A percentile compares a stretch with the other conserved stretches of the same genome.
These are phyloP conservation scores for Siniperca scherzeri DNA, from an alignment of 2,797 vertebrate species.

Conservation along the genomic window DNA sequence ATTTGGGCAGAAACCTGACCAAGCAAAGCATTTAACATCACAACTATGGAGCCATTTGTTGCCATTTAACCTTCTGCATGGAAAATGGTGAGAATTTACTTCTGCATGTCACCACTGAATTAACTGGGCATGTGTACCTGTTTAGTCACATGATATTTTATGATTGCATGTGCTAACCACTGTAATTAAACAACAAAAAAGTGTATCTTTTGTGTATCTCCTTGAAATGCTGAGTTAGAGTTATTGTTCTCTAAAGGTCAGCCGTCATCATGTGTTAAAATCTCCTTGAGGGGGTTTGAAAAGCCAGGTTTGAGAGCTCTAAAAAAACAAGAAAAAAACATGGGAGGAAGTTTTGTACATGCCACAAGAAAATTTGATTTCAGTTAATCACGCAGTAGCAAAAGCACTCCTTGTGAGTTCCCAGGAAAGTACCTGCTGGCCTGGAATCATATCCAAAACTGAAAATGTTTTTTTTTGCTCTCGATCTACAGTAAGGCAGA, in stretches of 20 bases:
- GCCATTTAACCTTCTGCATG: not conserved
- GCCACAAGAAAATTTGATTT: not conserved
- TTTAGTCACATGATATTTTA: not conserved
- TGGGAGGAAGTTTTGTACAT: not conserved
- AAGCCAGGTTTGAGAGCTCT: not conserved
- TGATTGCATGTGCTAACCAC: not conserved
- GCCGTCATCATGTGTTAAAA: not conserved
- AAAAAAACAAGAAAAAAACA: not conserved
- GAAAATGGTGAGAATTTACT: conserved; percentile 50
- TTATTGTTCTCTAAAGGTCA: conserved; percentile 13
- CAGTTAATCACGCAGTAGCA: not conserved
- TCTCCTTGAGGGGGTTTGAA: not conserved
- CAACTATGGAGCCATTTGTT: conserved; percentile 2
- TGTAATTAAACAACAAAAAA: not conserved
- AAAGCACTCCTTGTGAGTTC: not conserved
- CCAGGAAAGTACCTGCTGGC: not conserved
- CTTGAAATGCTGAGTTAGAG: rapidly evolving
- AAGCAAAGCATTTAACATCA: not conserved
- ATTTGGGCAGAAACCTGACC: not conserved
- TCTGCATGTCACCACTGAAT: not conserved
- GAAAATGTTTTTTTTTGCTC: not conserved
- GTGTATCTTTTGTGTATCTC: not conserved
- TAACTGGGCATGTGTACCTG: not conserved
- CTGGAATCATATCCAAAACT: not conserved
- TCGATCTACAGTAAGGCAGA: not conserved